These are phyloP conservation scores for Drosophila algonquin DNA, from an alignment of 2,888 invertebrate genomes.

Conservation along the genomic window DNA sequence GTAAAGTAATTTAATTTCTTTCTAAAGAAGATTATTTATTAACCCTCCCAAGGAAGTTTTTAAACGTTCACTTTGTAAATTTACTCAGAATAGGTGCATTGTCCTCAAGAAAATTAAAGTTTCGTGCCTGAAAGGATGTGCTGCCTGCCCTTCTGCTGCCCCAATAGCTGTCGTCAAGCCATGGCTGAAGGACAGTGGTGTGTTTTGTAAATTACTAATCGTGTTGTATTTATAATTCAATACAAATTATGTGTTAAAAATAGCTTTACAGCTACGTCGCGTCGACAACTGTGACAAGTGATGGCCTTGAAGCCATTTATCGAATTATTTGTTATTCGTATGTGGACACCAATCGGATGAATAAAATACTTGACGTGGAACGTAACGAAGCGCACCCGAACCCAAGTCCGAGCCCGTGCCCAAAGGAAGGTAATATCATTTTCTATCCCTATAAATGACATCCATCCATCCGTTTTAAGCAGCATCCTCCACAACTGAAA, in stretches of 20 bases:
- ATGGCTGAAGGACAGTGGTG: constrained; percentile 15
- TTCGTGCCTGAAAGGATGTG: no score
- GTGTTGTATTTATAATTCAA: constrained; percentile 44
- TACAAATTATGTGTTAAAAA: constrained; percentile 43
- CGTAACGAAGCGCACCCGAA: neutral
- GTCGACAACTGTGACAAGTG: constrained; percentile 15
- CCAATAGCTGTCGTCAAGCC: neutral
- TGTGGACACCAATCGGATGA: constrained; percentile 13
- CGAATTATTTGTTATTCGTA: constrained; percentile 2
- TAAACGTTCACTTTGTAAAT: neutral
- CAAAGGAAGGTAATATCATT: neutral
- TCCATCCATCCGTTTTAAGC: neutral
- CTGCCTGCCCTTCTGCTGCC: constrained; percentile 4
- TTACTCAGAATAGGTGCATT: neutral
- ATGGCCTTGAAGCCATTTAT: constrained; percentile 35
- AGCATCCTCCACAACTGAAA: no score
- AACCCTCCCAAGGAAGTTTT: no score
- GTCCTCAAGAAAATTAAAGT: neutral
- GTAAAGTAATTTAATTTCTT: no score
- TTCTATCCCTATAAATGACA: neutral
- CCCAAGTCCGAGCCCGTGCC: neutral
- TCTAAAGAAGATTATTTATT: no score
- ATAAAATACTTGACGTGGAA: constrained; percentile 19
- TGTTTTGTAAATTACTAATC: constrained; percentile 34
- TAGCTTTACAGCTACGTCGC: constrained; percentile 15